Conservation (phyloP, 2,888 invertebrate genomes). For the Ochropleura leucogaster region DNA sequence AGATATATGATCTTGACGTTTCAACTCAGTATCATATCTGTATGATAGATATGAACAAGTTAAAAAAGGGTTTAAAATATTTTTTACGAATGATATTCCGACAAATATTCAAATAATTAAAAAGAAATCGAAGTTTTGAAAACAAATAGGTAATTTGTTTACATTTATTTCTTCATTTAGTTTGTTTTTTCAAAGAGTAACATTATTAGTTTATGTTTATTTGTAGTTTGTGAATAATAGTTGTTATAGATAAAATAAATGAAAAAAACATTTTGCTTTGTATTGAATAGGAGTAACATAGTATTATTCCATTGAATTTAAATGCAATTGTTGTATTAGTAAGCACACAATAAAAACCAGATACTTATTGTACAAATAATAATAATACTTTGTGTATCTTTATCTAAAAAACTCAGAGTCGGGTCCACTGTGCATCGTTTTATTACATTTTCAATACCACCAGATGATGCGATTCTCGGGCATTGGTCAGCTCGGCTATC, state of each 20-base stretch:
- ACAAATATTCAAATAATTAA: neutral
- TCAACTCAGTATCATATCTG: neutral
- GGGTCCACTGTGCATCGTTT: constrained; percentile 62
- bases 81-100: neutral
- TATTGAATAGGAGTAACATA: too few species aligned
- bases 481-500: constrained; percentile 68
- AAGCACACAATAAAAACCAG: neutral
- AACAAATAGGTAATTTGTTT: neutral
- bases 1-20: neutral
- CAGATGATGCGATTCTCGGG: constrained; percentile 73
- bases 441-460: constrained; percentile 77
- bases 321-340: neutral
- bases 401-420: constrained; percentile 5
- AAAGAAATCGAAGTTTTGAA: neutral
- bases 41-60: neutral
- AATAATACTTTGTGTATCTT: constrained; percentile 9
- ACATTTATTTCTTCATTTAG: neutral
- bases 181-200: neutral
- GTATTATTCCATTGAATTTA: too few species aligned
- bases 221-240: too few species aligned
- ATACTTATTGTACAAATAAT: neutral
- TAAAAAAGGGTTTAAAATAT: neutral
- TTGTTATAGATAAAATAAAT: too few species aligned
- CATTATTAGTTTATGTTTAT: too few species aligned
- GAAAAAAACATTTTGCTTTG: too few species aligned